phyloP scores from a whole-genome alignment of 2,888 invertebrate species.

The Ormyrus nitidulus region DNA sequence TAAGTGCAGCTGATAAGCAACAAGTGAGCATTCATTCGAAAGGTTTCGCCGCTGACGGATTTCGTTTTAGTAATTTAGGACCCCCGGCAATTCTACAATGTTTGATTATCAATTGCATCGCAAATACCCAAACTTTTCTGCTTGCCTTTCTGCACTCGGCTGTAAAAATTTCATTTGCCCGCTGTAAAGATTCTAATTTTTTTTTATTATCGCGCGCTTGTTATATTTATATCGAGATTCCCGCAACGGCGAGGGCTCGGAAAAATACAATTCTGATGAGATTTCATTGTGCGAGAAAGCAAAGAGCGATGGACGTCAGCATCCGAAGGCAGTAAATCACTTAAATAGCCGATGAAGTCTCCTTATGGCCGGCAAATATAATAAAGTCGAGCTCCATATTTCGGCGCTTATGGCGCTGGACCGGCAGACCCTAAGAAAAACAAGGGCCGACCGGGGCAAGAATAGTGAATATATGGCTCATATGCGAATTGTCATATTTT shows the following conservation, averaged over 20 bases:
- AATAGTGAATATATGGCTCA: slow-evolving; percentile 58
- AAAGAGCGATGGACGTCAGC: slow-evolving; percentile 61
- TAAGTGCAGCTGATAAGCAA: slow-evolving; percentile 71
- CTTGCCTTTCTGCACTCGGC: not conserved
- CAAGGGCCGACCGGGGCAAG: slow-evolving; percentile 53
- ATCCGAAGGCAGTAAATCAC: slow-evolving; percentile 68
- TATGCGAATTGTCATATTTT: slow-evolving; percentile 70
- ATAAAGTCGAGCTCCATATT: slow-evolving; percentile 74
- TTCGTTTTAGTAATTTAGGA: slow-evolving; percentile 51
- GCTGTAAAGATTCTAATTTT: not conserved
- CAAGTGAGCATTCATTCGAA: slow-evolving; percentile 66
- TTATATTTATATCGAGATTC: not conserved
- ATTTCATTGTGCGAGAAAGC: slow-evolving; percentile 40
- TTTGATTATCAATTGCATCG: slow-evolving; percentile 42
- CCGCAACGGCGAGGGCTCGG: not conserved
- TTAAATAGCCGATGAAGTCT: slow-evolving; percentile 73
- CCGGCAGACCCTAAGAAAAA: slow-evolving; percentile 66
- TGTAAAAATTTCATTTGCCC: too few species aligned
- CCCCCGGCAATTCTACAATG: slow-evolving; percentile 27
- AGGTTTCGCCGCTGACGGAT: slow-evolving; percentile 51
- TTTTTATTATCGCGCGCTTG: not conserved
- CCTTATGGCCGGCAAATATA: slow-evolving; percentile 74
- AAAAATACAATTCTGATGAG: slow-evolving; percentile 33
- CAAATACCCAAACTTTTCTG: not conserved
- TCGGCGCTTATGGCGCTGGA: slow-evolving; percentile 69